phyloP scores from a whole-genome alignment of 2,888 invertebrate species.

The Orthosia gracilis region DNA sequence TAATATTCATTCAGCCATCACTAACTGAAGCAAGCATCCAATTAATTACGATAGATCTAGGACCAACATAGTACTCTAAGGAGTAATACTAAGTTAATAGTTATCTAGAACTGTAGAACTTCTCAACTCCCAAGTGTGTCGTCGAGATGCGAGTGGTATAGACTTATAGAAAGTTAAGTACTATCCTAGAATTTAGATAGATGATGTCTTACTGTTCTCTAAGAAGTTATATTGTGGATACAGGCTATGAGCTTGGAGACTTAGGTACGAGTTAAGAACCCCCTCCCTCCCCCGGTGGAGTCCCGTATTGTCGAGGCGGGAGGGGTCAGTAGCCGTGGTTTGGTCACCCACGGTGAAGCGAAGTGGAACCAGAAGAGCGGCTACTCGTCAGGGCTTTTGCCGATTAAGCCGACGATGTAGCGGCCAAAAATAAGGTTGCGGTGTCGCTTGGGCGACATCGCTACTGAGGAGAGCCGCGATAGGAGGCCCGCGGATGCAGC shows the following conservation, averaged over 20 bases:
- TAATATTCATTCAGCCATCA: neutral
- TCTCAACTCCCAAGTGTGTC: slow-evolving; percentile 11
- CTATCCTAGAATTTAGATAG: neutral
- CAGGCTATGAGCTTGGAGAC: neutral
- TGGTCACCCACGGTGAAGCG: no score
- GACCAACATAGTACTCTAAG: slow-evolving; percentile 22
- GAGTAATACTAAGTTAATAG: slow-evolving; percentile 16
- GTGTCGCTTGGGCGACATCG: no score
- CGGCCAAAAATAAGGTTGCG: no score
- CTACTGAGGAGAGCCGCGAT: no score
- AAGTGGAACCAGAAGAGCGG: no score
- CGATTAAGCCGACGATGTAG: no score
- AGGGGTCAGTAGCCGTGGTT: no score
- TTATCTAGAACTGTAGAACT: slow-evolving; percentile 22
- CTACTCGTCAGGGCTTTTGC: no score
- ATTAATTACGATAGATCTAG: slow-evolving; percentile 16
- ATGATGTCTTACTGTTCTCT: neutral
- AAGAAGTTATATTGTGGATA: slow-evolving; percentile 17
- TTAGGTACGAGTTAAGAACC: neutral
- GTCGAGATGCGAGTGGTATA: slow-evolving; percentile 1
- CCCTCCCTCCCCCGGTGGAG: no score
- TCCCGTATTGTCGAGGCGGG: no score
- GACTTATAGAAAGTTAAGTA: slow-evolving; percentile 32
- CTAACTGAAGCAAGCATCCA: neutral
- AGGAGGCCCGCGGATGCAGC: no score